phyloP scores from a whole-genome alignment of 2,888 invertebrate genomes.

The Andrena hattorfiana region DNA sequence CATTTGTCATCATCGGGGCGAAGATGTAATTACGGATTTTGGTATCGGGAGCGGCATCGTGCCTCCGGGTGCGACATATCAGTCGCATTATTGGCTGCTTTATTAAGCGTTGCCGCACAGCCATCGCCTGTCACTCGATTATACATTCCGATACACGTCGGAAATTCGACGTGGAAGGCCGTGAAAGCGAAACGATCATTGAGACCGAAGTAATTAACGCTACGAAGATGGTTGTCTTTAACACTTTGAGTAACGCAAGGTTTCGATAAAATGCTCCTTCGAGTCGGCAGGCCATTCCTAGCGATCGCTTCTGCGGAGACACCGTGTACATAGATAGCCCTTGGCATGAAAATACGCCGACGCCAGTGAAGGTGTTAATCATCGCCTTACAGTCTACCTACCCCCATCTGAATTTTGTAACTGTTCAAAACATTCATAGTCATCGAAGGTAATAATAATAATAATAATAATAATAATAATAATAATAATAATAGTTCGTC shows the following conservation, averaged over 20 bases:
- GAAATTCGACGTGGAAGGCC: slow-evolving; percentile 28
- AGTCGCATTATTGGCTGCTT: slow-evolving; percentile 64
- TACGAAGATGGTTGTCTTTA: slow-evolving; percentile 1
- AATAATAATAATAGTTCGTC: no score
- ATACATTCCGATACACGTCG: slow-evolving; percentile 33
- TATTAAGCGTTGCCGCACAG: slow-evolving; percentile 61
- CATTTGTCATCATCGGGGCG: slow-evolving; percentile 63
- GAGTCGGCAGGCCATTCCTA: no score
- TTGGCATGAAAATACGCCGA: no score
- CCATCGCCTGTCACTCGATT: slow-evolving; percentile 58
- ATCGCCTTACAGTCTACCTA: background rate
- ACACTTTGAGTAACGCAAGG: no score
- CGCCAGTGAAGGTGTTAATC: no score
- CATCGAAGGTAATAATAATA: no score
- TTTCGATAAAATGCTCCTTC: no score
- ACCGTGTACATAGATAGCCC: background rate
- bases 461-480: no score
- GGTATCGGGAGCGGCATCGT: slow-evolving; percentile 51
- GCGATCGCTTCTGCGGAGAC: no score
- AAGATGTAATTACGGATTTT: slow-evolving; percentile 66
- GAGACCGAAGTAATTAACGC: slow-evolving; percentile 14
- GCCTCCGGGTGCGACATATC: slow-evolving; percentile 59
- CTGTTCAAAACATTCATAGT: background rate
- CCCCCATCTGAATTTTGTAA: background rate
- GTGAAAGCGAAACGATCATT: slow-evolving; percentile 14